These are phyloP conservation scores for Lichenostomus cassidix DNA, from an alignment of 2,113 vertebrate species.

Conservation along the genomic window DNA sequence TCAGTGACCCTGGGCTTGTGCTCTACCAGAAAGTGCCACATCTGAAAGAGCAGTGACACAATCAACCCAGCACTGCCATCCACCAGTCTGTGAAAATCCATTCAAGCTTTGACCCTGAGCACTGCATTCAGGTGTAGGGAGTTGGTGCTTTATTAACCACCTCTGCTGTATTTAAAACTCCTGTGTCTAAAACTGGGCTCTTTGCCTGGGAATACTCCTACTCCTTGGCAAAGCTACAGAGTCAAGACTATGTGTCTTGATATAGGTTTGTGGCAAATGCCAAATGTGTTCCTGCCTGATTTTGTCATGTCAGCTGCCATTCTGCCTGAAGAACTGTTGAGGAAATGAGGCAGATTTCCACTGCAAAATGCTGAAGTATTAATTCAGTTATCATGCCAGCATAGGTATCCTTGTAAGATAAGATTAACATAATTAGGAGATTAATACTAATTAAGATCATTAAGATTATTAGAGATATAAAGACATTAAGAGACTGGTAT, in stretches of 20 bases:
- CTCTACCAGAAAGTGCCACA: neutral
- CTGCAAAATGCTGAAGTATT: neutral
- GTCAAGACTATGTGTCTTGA: neutral
- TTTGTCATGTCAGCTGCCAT: slow-evolving; percentile 15
- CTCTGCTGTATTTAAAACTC: neutral
- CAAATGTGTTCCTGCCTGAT: slow-evolving; percentile 31
- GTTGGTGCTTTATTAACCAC: slow-evolving; percentile 7
- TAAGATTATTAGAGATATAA: neutral
- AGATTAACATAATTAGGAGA: neutral
- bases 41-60: neutral
- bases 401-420: neutral
- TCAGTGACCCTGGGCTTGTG: neutral
- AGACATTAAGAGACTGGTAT: neutral
- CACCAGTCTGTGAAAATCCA: neutral
- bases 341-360: neutral
- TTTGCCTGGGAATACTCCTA: slow-evolving; percentile 22
- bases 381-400: neutral
- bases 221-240: slow-evolving; percentile 23
- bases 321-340: neutral
- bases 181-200: slow-evolving; percentile 1
- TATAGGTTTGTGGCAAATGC: slow-evolving; percentile 28
- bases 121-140: neutral
- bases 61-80: neutral
- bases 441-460: neutral
- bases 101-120: neutral